A percentile compares a stretch with the other conserved stretches of the same genome.
Evolutionary conservation across 2,797 vertebrate species (phyloP).

Genomic region (Chaetophractus vellerosus): DNA sequence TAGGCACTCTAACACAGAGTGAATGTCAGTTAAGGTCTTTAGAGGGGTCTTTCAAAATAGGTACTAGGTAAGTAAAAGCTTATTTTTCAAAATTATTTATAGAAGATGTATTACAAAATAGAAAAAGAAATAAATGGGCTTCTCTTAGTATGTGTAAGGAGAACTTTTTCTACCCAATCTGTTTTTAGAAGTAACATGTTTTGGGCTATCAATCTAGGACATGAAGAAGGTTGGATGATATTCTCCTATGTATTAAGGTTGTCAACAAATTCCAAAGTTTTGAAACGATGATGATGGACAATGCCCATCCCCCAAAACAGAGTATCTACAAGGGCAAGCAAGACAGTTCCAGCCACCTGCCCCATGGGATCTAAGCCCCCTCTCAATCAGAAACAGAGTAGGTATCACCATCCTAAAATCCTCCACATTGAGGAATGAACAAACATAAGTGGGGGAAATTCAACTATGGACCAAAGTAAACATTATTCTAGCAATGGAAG

Average conservation of each 20-base stretch:
- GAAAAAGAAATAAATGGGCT: conserved; percentile 54
- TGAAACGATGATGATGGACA: neutral
- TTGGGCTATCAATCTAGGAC: conserved; percentile 43
- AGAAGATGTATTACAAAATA: conserved; percentile 53
- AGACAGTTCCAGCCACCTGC: too few relatives aligned
- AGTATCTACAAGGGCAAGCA: too few relatives aligned
- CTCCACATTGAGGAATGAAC: too few relatives aligned
- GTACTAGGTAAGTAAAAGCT: conserved; percentile 54
- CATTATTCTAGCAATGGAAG: too few relatives aligned
- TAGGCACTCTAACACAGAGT: neutral
- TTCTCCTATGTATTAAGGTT: conserved; percentile 66
- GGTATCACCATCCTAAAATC: too few relatives aligned
- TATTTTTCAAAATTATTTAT: conserved; percentile 65
- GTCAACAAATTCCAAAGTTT: conserved; percentile 61
- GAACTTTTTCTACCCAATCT: conserved; percentile 48
- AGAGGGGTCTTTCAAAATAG: conserved; percentile 38
- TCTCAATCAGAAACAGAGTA: too few relatives aligned
- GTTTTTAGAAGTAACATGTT: conserved; percentile 66
- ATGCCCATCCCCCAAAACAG: too few relatives aligned
- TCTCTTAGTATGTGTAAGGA: conserved; percentile 54
- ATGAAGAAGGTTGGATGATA: conserved; percentile 62
- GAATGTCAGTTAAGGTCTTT: conserved; percentile 52
- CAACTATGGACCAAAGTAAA: too few relatives aligned
- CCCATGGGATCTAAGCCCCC: too few relatives aligned
- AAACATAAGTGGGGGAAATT: too few relatives aligned